These are phyloP conservation scores for Mesoclemmys tuberculata DNA, from an alignment of 2,113 vertebrate species.

Conservation along the genomic window DNA sequence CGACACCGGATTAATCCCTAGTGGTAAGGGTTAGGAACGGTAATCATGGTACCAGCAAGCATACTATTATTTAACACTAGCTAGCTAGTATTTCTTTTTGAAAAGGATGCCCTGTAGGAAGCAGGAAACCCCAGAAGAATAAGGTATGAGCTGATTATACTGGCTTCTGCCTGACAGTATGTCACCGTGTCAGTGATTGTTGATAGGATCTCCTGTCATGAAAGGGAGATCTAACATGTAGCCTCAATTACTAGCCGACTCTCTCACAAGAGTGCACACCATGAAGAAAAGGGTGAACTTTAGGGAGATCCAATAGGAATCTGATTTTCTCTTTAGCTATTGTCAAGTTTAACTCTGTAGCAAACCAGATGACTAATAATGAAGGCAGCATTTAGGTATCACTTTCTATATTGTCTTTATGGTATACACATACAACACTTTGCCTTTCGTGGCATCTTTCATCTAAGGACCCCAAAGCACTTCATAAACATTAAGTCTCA, in stretches of 20 bases:
- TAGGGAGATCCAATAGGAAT: not conserved
- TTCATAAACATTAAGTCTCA: constrained; percentile 18
- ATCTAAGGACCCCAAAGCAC: constrained; percentile 3
- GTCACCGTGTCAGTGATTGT: not conserved
- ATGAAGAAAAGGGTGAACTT: not conserved
- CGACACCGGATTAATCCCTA: not conserved
- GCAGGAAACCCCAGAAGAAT: not conserved
- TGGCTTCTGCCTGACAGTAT: not conserved
- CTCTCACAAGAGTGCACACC: not conserved
- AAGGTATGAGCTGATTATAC: not conserved
- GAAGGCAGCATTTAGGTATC: not conserved
- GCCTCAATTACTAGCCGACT: not conserved
- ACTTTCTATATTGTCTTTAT: not conserved
- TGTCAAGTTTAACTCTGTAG: not conserved
- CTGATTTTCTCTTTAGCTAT: not conserved
- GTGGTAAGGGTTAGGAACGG: not conserved
- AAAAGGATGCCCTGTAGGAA: not conserved
- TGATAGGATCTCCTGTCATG: not conserved
- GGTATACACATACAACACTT: not conserved
- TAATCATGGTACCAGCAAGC: not conserved
- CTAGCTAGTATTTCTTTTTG: not conserved
- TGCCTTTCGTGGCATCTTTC: not conserved
- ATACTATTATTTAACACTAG: not conserved
- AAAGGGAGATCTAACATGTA: not conserved
- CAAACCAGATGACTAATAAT: not conserved